These are phyloP conservation scores for Ecliptopera silaceata DNA, from an alignment of 2,888 invertebrate species.

Conservation along the genomic window DNA sequence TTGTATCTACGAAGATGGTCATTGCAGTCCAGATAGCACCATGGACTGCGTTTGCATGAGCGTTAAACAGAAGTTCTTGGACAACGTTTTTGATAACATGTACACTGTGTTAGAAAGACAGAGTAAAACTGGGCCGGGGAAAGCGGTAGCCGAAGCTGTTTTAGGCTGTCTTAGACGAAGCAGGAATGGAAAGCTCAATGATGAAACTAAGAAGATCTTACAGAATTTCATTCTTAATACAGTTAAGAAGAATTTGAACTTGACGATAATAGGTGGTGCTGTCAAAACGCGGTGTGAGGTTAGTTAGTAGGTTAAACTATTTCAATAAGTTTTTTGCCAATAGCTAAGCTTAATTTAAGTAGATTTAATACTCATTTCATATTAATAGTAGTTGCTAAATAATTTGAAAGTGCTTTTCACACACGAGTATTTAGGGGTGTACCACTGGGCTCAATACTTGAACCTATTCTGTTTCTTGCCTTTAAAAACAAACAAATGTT, in stretches of 20 bases:
- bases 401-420: no score
- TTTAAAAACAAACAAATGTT: constrained; percentile 6
- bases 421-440: not conserved
- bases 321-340: no score
- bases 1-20: constrained; percentile 50
- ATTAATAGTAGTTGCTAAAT: no score
- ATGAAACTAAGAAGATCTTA: constrained; percentile 54
- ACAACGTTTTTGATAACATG: constrained; percentile 77
- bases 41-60: constrained; percentile 65
- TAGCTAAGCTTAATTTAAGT: no score
- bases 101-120: constrained; percentile 64
- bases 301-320: not conserved
- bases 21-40: constrained; percentile 51
- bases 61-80: constrained; percentile 65
- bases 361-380: no score
- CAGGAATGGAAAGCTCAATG: constrained; percentile 67
- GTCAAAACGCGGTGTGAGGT: constrained; percentile 76
- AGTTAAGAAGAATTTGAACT: constrained; percentile 68
- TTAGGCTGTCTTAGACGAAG: constrained; percentile 59
- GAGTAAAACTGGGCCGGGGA: constrained; percentile 54
- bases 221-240: constrained; percentile 65
- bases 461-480: not conserved
- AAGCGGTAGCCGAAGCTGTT: constrained; percentile 60
- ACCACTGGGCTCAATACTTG: not conserved
- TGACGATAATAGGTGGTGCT: constrained; percentile 73